These are phyloP conservation scores for Diloba caeruleocephala DNA, from an alignment of 2,888 invertebrate genomes.

Conservation along the genomic window DNA sequence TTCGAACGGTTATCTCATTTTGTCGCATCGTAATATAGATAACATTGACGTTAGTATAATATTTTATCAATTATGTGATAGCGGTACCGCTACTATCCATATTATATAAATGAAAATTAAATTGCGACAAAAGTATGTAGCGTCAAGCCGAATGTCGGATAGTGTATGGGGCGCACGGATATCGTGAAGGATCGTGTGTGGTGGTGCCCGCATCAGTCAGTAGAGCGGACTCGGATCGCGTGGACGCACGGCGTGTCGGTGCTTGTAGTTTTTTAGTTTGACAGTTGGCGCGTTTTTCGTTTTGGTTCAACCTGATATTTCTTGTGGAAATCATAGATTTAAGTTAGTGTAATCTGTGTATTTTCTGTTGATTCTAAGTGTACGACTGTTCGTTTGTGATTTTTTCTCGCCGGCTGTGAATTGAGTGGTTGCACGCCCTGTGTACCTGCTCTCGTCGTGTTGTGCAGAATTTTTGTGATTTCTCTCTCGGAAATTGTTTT, in stretches of 20 bases:
- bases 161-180: conserved; percentile 69
- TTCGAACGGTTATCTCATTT: conserved; percentile 80
- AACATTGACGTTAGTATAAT: conserved; percentile 77
- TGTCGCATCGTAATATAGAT: conserved; percentile 86
- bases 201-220: conserved; percentile 78
- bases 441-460: conserved; percentile 76
- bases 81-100: conserved; percentile 73
- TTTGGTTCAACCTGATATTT: conserved; percentile 79
- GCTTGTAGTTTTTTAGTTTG: conserved; percentile 89
- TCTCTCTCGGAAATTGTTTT: conserved; percentile 77
- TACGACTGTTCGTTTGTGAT: conserved; percentile 85
- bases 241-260: conserved; percentile 85
- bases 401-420: conserved; percentile 83
- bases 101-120: conserved; percentile 82
- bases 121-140: conserved; percentile 76
- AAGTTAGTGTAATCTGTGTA: conserved; percentile 87
- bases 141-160: conserved; percentile 66
- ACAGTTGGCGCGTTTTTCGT: conserved; percentile 89
- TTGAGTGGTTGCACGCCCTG: conserved; percentile 83
- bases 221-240: conserved; percentile 86
- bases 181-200: conserved; percentile 59
- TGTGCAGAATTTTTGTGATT: conserved; percentile 85
- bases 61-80: conserved; percentile 84
- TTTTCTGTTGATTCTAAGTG: conserved; percentile 83
- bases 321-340: conserved; percentile 87